Conservation (phyloP, 2,113 vertebrate genomes). For the Menidia beryllina region DNA sequence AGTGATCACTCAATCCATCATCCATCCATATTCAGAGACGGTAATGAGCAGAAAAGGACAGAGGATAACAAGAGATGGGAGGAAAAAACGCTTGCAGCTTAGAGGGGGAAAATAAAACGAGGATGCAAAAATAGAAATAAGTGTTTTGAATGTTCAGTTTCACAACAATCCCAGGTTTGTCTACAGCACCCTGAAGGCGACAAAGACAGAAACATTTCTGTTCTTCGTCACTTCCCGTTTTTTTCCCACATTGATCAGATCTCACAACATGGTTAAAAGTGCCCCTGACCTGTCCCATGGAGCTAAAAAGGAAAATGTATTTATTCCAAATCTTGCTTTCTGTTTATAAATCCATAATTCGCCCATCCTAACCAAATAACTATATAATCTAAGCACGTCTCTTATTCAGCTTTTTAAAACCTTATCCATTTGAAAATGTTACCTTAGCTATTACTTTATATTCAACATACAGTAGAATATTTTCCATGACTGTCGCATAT, state of each 20-base stretch:
- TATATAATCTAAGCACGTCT: too few relatives aligned
- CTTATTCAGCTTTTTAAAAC: too few relatives aligned
- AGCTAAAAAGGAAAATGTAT: background rate
- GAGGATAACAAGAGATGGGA: background rate
- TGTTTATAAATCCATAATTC: too few relatives aligned
- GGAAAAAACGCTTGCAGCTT: background rate
- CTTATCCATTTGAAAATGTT: too few relatives aligned
- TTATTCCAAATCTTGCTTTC: background rate
- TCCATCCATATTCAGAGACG: too few relatives aligned
- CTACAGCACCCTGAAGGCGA: conserved; percentile 36
- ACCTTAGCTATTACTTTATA: background rate
- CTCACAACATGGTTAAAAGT: background rate
- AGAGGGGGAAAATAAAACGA: conserved; percentile 19
- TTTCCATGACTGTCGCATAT: conserved; percentile 1
- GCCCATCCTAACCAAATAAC: background rate
- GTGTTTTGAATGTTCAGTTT: background rate
- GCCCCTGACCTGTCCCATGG: background rate
- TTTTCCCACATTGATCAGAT: background rate
- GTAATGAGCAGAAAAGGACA: background rate
- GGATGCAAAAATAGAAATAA: conserved; percentile 13
- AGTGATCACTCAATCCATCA: conserved; percentile 27
- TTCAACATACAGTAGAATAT: background rate
- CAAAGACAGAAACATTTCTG: conserved; percentile 36
- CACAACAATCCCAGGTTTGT: conserved; percentile 14
- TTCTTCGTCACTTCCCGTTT: conserved; percentile 16